Base-by-base conservation (phyloP, 2,888 invertebrate genomes). In the Thereva nobilitata region DNA sequence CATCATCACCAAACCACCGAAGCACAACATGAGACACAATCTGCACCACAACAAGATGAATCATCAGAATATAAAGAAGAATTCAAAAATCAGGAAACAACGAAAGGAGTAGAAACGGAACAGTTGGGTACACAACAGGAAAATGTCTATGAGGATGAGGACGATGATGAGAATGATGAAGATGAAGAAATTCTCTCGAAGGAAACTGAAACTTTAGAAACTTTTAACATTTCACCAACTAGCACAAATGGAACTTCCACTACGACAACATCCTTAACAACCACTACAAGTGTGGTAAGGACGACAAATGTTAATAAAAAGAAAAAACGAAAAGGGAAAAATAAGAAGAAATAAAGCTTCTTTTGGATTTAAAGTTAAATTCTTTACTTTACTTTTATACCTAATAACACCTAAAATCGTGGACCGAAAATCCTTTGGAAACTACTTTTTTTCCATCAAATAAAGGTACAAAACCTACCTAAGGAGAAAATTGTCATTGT, bases 241-340 rank as follows among this genome's bases (percentile, higher is more conserved):
- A 53, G 12, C 42, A n/a, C 34, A 23, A 52, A 37, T 41, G 10
- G 12, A 41, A n/a, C 40, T 35, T 35, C 53, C 41, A 42, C 38
- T 5, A 9, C 59, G 8, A 45, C 63, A 53, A 47, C 53, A 42
- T 12, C 64, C 52, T 56, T 53, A 55, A 54, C 59, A 23, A 49
- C 37, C 8, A 53, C 67, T 38, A 37, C 37, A 35, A 52, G 10
- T 35, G 45, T 49, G 34, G 63, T 63, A 47, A 66, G 63, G 44
- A 61, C 64, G 42, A 66, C 61, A 41, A 64, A 54, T 35, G 56
- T 55, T 40, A 63, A 66, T 57, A 72, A 69, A 57, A 72, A 72
- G 63, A 72, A 71, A 37, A 72, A 71, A 66, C 68, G 71, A 61
- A 72, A 72, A 61, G 68, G 68, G 34, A 72, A 72, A 56, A 69